Evolutionary conservation across 2,797 vertebrate species (phyloP).

Genomic region (Xyrichtys novacula): DNA sequence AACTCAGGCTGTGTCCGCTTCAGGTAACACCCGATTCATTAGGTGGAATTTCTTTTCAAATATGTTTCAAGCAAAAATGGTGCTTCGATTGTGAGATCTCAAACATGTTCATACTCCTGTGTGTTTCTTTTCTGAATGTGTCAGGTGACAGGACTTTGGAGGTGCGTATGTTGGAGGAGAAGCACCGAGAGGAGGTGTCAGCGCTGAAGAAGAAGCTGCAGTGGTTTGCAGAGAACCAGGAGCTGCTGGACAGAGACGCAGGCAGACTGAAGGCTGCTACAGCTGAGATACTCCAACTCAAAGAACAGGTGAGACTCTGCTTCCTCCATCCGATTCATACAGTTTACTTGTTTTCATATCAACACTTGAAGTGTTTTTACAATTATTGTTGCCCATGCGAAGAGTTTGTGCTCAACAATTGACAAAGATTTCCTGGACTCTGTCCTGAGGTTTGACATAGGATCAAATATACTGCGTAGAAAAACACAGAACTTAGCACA

Average conservation of each 20-base stretch:
- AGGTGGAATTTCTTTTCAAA: too few relatives aligned
- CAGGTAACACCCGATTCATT: conserved; percentile 78
- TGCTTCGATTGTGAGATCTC: too few relatives aligned
- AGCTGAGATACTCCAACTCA: conserved; percentile 87
- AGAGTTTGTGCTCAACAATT: too few relatives aligned
- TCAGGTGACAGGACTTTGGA: conserved; percentile 87
- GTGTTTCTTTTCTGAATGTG: not conserved
- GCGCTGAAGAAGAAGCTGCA: conserved; percentile 88
- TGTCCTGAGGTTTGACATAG: too few relatives aligned
- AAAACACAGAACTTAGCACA: too few relatives aligned
- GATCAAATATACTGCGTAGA: too few relatives aligned
- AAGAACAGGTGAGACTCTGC: conserved; percentile 83
- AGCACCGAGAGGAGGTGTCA: conserved; percentile 87
- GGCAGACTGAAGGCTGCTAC: conserved; percentile 87
- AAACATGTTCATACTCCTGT: not conserved
- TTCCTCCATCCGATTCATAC: not conserved
- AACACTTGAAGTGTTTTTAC: not conserved
- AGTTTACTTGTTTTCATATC: too few relatives aligned
- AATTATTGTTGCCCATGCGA: too few relatives aligned
- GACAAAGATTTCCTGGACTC: too few relatives aligned
- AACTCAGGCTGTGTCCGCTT: conserved; percentile 77
- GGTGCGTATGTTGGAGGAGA: conserved; percentile 86
- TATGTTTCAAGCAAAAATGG: too few relatives aligned
- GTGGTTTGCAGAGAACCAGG: conserved; percentile 95
- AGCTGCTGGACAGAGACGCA: conserved; percentile 91